Conservation (phyloP, 2,797 vertebrate genomes). For the Artibeus jamaicensis region DNA sequence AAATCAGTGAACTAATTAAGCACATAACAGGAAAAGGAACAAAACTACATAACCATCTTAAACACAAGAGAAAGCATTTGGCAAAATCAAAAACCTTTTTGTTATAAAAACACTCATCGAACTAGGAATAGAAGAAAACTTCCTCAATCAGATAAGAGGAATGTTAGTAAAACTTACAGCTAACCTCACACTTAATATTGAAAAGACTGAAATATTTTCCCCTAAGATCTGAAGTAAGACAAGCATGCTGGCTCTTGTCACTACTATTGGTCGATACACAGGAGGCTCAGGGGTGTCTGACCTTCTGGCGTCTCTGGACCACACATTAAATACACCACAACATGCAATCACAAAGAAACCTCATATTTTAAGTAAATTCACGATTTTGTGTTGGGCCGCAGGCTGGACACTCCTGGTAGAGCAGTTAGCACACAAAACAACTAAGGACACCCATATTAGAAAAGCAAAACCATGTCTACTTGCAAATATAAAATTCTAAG, state of each 20-base stretch:
- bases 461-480: neutral
- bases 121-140: neutral
- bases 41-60: neutral
- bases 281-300: neutral
- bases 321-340: too few species aligned
- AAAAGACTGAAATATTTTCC: neutral
- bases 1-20: neutral
- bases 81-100: neutral
- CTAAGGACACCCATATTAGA: neutral
- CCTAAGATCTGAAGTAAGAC: neutral
- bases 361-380: too few species aligned
- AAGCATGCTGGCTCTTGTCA: neutral
- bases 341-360: too few species aligned
- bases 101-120: neutral
- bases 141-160: neutral
- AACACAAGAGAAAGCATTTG: neutral
- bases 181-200: neutral
- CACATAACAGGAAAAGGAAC: neutral
- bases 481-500: neutral
- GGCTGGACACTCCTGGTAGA: neutral
- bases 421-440: neutral
- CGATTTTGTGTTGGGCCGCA: too few species aligned
- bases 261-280: neutral
- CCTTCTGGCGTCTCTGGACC: too few species aligned
- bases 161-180: neutral